A percentile compares a stretch with the other conserved stretches of the same genome.
Evolutionary conservation across 2,113 vertebrate genomes (phyloP).

Genomic region (Ctenodactylus gundi): DNA sequence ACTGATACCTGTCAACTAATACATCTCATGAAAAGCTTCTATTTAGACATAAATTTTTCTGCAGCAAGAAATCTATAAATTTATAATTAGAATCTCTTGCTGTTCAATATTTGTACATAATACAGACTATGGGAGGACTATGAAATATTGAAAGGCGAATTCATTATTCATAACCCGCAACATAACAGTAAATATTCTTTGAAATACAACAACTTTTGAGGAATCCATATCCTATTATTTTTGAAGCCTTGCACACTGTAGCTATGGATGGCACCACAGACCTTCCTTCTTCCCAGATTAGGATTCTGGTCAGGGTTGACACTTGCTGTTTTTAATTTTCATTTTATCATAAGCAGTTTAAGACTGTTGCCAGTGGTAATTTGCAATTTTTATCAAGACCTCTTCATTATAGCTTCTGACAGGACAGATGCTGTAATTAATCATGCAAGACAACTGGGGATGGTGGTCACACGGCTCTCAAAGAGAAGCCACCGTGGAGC

Average conservation of each 20-base stretch:
- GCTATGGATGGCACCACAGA: constrained; percentile 83
- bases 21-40: constrained; percentile 81
- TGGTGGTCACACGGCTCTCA: constrained; percentile 86
- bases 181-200: constrained; percentile 88
- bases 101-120: constrained; percentile 96
- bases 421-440: constrained; percentile 99
- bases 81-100: constrained; percentile 85
- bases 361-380: constrained; percentile 98
- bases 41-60: constrained; percentile 80
- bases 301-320: constrained; percentile 94
- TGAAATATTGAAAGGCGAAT: constrained; percentile 92
- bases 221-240: constrained; percentile 85
- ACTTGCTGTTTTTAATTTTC: constrained; percentile 99
- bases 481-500: constrained; percentile 80
- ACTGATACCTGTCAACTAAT: constrained; percentile 78
- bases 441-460: constrained; percentile 95
- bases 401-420: constrained; percentile 98
- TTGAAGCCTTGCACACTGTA: constrained; percentile 80
- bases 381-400: constrained; percentile 98
- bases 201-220: constrained; percentile 88
- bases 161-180: constrained; percentile 92
- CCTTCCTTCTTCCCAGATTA: constrained; percentile 86
- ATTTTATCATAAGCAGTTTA: constrained; percentile 99
- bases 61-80: constrained; percentile 84
- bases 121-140: constrained; percentile 88